Evolutionary conservation across 2,888 invertebrate species (phyloP), one percentile per base, ranked within the genome.

Genomic region (Oeneis ivallda): DNA sequence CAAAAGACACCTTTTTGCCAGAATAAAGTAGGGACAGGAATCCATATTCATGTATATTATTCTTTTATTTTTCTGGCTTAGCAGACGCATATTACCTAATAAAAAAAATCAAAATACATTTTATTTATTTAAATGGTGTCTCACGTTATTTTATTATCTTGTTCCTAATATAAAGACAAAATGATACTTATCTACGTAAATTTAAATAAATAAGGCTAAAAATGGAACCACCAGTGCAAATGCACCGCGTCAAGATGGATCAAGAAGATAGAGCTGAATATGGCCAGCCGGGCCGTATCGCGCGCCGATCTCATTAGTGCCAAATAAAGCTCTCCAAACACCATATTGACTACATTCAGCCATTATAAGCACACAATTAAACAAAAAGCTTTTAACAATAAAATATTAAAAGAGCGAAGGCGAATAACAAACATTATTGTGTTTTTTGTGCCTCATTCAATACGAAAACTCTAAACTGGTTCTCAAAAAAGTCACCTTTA

Each of bases 401-500:
- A 79, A 56, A 78, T 72, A 76, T 70, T 74, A 79, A 80, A 83
- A 82, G 80, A 86, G 77, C 79, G 76, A 80, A 80, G 80, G 81
- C 85, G 82, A 86, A 89, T 84, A 89, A 87, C 89, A 91, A 91
- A 90, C 83, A 86, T 89, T 86, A 91, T 90, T 90, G 89, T 89
- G 86, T 89, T 88, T 89, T 87, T 88, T 89, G 86, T 87, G 79
- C 84, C 78, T 81, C 82, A 83, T 86, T 88, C 88, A 87, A 88
- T 88, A 86, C 82, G 85, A 83, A 87, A 86, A 61, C 52, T 61
- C 61, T 61, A 61, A 61, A 86, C 83, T 79, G 82, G 81, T 85
- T 87, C 86, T 89, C 86, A 81, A 90, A 90, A 91, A 88, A 90
- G 90, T 88, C 89, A 91, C 91, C 87, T 90, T 91, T 90, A 86